Evolutionary conservation across 2,888 invertebrate genomes (phyloP), one percentile per base, ranked within the genome.

Genomic region (Didymodactylos carnosus): DNA sequence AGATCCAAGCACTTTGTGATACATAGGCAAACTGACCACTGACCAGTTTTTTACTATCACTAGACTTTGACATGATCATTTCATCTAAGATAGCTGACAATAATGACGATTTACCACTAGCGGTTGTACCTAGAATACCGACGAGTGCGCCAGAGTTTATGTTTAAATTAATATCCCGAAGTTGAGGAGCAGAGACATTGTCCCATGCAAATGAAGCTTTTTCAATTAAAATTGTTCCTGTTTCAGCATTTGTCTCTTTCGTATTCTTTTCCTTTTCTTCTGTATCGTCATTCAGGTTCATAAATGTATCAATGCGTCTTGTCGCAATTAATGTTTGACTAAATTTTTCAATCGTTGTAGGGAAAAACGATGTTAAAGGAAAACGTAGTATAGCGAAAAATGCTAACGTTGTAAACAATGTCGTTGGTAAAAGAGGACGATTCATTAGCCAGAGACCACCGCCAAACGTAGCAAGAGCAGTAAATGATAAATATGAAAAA

Each of bases 61-160:
- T 71, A 7, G 79, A 39, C 46, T 87, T 73, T 14, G 62, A 71
- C 8, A 79, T 40, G 46, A 87, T 86, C n/a, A 91, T 81, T 82
- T 92, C 91, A 19, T 88, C 88, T 76, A 91, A 84, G 23, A 91
- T 85, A 73, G 89, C 83, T 83, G 84, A 82, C 72, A 84, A 77
- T 39, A 82, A 79, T 27, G 82, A 84, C 43, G 80, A 87, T 86
- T 90, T 94, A 80, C 93, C 94, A 41, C 90, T 87, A 11, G 93
- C 94, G 16, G 93, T 92, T 0, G 91, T 88, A 14, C 93, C 93
- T 76, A 93, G 89, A 23, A 94, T 86, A 3, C 90, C 91, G 77
- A 90, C 88, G 72, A 88, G 84, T 71, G 84, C 81, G 4, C 84
- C 84, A 10, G 80, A 78, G 41, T 78, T 78, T 5, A 83, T 82